Evolutionary conservation across 2,113 vertebrate species (phyloP).

Genomic region (Burhinus oedicnemus): DNA sequence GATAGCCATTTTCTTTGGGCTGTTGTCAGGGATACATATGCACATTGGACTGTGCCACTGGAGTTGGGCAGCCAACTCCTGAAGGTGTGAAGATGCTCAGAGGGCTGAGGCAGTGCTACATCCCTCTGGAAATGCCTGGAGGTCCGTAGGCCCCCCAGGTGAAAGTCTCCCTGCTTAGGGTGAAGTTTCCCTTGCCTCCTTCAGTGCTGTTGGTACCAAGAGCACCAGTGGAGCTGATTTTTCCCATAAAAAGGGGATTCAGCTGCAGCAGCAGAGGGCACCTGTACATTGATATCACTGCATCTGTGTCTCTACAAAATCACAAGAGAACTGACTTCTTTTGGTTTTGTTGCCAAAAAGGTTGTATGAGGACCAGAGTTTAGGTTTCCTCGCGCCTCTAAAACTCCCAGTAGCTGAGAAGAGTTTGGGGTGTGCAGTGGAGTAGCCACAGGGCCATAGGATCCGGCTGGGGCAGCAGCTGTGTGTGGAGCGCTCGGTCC

Average conservation of each 20-base stretch:
- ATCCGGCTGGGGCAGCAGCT: not conserved
- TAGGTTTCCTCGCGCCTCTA: not conserved
- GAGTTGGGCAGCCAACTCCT: not conserved
- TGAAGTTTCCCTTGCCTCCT: not conserved
- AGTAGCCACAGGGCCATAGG: not conserved
- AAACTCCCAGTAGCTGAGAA: not conserved
- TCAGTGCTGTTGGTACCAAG: not conserved
- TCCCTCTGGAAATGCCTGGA: not conserved
- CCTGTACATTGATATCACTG: not conserved
- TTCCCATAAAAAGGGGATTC: not conserved
- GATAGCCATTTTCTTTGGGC: not conserved
- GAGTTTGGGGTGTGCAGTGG: not conserved
- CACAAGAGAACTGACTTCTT: not conserved
- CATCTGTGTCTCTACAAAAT: not conserved
- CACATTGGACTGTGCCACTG: fast-evolving
- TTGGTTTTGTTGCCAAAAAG: not conserved
- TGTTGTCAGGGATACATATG: fast-evolving
- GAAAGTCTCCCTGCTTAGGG: not conserved
- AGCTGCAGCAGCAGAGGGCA: not conserved
- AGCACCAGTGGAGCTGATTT: not conserved
- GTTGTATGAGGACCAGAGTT: not conserved
- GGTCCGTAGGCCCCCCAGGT: not conserved
- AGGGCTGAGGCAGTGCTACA: not conserved
- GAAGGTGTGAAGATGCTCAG: not conserved
- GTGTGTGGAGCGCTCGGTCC: fast-evolving